Conservation (phyloP, 53 echinoderm and acorn worm genomes). For the Actinopyga echinites region DNA sequence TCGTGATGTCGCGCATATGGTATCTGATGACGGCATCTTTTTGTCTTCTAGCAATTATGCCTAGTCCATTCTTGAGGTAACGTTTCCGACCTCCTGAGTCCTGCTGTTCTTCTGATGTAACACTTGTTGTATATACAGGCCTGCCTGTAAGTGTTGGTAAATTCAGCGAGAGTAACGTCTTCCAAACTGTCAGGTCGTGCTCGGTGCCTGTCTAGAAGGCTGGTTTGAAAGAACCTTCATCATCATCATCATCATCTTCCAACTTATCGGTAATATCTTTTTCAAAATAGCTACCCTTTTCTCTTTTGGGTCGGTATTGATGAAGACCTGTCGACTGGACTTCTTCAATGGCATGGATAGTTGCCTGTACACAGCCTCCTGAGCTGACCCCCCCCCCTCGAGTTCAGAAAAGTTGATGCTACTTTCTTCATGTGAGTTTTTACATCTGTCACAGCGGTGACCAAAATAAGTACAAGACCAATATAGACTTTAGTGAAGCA, state of each 20-base stretch:
- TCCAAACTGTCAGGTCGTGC: conserved; percentile 25
- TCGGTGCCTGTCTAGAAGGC: conserved; percentile 25
- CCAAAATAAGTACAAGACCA: too few relatives aligned
- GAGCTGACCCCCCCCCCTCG: conserved; percentile 48
- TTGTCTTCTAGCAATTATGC: not conserved
- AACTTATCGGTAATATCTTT: not conserved
- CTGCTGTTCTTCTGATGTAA: not conserved
- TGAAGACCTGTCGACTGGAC: conserved; percentile 33
- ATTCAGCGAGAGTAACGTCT: conserved; percentile 34
- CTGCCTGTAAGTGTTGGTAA: conserved; percentile 22
- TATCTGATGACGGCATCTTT: not conserved
- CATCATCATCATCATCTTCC: conserved; percentile 49
- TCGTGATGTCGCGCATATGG: not conserved
- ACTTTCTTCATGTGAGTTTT: conserved; percentile 17
- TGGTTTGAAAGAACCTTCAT: conserved; percentile 30
- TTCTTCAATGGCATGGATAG: conserved; percentile 22
- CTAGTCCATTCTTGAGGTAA: conserved; percentile 6
- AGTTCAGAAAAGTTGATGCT: conserved; percentile 21
- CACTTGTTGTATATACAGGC: not conserved
- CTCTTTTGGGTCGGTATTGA: conserved; percentile 20
- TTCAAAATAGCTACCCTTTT: conserved; percentile 31
- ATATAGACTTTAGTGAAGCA: too few relatives aligned
- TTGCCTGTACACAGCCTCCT: conserved; percentile 49
- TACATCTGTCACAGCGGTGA: too few relatives aligned
- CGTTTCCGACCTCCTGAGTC: not conserved